Evolutionary conservation across 2,113 vertebrate genomes (phyloP).

Genomic region (Andinoacara biseriatus): DNA sequence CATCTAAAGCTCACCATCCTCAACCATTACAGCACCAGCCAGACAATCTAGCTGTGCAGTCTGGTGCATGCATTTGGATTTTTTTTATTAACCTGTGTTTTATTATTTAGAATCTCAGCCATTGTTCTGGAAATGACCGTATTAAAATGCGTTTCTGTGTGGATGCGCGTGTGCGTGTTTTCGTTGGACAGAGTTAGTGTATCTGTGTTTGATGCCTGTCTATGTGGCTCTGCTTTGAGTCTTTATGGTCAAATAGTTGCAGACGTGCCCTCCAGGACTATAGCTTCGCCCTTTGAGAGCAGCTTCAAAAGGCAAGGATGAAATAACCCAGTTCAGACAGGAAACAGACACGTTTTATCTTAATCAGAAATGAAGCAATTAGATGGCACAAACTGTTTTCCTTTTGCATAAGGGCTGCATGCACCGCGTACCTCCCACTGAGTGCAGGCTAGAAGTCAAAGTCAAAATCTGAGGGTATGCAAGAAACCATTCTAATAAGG

Average conservation of each 20-base stretch:
- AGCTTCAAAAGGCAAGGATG: slow-evolving; percentile 69
- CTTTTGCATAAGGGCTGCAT: slow-evolving; percentile 26
- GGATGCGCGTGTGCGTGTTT: not conserved
- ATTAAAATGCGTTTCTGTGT: slow-evolving; percentile 19
- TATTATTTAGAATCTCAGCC: slow-evolving; percentile 20
- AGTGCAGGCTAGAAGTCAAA: slow-evolving; percentile 30
- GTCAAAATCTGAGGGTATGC: slow-evolving; percentile 35
- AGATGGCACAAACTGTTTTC: slow-evolving; percentile 39
- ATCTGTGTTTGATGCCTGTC: slow-evolving; percentile 45
- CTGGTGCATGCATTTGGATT: slow-evolving; percentile 7
- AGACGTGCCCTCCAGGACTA: slow-evolving; percentile 57
- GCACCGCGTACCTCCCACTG: slow-evolving; percentile 39
- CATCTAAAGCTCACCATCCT: slow-evolving; percentile 9
- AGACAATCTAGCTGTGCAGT: slow-evolving; percentile 14
- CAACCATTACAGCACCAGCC: slow-evolving; percentile 27
- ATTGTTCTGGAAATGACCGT: slow-evolving; percentile 11
- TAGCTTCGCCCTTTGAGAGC: slow-evolving; percentile 64
- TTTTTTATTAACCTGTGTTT: slow-evolving; percentile 24
- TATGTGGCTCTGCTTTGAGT: slow-evolving; percentile 39
- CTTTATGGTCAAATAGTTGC: slow-evolving; percentile 63
- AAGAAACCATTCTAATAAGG: slow-evolving; percentile 27
- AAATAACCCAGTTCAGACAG: slow-evolving; percentile 59
- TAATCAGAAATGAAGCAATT: slow-evolving; percentile 77
- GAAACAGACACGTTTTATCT: slow-evolving; percentile 69
- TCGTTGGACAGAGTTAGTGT: slow-evolving; percentile 15